Percentiles rank a stretch among this genome's conserved stretches.
Conservation (phyloP, 2,888 invertebrate species). For the Gerris lacustris region DNA sequence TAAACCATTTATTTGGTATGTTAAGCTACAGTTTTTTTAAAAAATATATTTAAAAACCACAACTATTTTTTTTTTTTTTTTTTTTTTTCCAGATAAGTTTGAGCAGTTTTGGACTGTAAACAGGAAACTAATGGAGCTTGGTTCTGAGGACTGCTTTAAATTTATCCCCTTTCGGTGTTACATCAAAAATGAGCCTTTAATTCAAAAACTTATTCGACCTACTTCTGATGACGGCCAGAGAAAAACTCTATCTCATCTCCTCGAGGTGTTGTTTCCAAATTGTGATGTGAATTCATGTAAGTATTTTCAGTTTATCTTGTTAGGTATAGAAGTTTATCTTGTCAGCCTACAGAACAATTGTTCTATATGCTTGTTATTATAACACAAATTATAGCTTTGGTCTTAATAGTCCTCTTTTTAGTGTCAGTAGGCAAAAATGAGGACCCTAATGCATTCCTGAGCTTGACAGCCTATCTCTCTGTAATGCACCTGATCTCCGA, state of each 20-base stretch:
- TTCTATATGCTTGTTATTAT: too few relatives aligned
- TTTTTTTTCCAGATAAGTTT: slow-evolving; percentile 63
- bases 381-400: too few relatives aligned
- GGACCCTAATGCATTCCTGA: too few relatives aligned
- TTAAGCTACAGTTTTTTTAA: too few relatives aligned
- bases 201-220: slow-evolving; percentile 66
- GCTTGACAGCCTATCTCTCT: too few relatives aligned
- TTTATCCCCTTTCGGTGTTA: slow-evolving; percentile 83
- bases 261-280: slow-evolving; percentile 56
- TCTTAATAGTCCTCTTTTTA: too few relatives aligned
- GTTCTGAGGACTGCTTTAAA: slow-evolving; percentile 69
- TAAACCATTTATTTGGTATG: too few relatives aligned
- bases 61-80: background rate
- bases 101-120: slow-evolving; percentile 99
- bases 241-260: slow-evolving; percentile 57
- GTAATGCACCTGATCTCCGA: too few relatives aligned
- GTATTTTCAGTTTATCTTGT: background rate
- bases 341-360: too few relatives aligned
- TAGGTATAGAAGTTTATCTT: too few relatives aligned
- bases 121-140: slow-evolving; percentile 79
- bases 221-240: slow-evolving; percentile 57
- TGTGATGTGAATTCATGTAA: background rate
- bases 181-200: slow-evolving; percentile 50
- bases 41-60: too few relatives aligned
- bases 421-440: too few relatives aligned